Conservation (phyloP, 2,113 vertebrate genomes). For the Aptenodytes patagonicus region DNA sequence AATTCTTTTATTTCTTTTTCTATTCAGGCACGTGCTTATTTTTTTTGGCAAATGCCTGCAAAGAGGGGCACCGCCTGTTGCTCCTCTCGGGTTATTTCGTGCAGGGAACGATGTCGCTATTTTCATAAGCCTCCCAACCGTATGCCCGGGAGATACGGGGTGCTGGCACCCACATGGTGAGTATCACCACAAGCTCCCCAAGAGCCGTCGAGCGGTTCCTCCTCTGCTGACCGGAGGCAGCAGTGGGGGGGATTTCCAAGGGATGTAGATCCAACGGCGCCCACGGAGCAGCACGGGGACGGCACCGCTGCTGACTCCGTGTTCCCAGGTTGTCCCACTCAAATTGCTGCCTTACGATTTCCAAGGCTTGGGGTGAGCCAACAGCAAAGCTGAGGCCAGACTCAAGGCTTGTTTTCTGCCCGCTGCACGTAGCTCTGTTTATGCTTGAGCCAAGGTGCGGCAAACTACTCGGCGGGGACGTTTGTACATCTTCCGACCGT, state of each 20-base stretch:
- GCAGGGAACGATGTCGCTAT: background rate
- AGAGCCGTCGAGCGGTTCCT: fast-evolving
- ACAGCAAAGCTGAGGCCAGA: background rate
- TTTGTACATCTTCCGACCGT: background rate
- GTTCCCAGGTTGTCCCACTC: fast-evolving
- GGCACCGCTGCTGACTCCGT: background rate
- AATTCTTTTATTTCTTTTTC: constrained; percentile 64
- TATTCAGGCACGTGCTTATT: constrained; percentile 27
- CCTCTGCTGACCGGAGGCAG: background rate
- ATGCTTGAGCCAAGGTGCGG: fast-evolving
- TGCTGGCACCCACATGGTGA: fast-evolving
- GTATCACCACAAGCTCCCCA: fast-evolving
- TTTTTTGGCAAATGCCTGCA: constrained; percentile 38
- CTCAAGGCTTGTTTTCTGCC: background rate
- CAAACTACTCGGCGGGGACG: fast-evolving
- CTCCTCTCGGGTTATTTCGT: background rate
- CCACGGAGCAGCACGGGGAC: background rate
- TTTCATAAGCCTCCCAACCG: background rate
- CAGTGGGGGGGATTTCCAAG: background rate
- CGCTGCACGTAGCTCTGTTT: fast-evolving
- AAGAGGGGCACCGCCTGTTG: background rate
- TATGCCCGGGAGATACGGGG: fast-evolving
- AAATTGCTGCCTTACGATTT: fast-evolving
- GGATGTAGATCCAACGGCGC: fast-evolving
- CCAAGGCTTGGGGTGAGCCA: background rate